Evolutionary conservation across 2,797 vertebrate species (phyloP).

Genomic region (Syndactyla subalaris): DNA sequence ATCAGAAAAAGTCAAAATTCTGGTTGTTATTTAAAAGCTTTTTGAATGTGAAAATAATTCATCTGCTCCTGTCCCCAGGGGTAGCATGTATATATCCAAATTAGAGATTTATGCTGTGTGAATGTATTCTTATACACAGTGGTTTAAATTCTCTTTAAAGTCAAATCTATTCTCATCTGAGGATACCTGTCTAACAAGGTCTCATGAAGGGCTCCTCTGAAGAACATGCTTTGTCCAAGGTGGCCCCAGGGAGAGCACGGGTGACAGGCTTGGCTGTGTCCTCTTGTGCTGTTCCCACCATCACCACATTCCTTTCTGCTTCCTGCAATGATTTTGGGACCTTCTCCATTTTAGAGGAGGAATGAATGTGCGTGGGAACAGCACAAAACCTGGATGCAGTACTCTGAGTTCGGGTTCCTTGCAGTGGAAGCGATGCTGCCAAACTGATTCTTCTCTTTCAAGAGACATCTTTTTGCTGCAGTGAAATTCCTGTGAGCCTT

Average conservation of each 20-base stretch:
- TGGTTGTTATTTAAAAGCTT: background rate
- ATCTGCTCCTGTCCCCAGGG: background rate
- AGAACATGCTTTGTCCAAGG: background rate
- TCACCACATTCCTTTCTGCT: background rate
- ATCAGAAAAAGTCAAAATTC: background rate
- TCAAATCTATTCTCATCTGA: background rate
- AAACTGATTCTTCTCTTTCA: background rate
- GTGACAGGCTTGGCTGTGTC: background rate
- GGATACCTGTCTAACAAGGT: background rate
- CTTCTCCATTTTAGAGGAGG: background rate
- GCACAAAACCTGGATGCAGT: background rate
- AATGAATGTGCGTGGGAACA: background rate
- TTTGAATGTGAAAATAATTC: background rate
- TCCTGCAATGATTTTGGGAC: background rate
- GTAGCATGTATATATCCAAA: background rate
- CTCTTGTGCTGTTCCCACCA: background rate
- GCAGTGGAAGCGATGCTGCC: background rate
- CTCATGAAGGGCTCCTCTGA: background rate
- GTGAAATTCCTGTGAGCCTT: background rate
- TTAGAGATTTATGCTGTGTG: background rate
- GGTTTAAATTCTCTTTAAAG: background rate
- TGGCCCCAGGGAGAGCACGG: background rate
- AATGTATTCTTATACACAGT: background rate
- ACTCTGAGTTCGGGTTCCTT: background rate
- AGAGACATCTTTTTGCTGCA: background rate